Evolutionary conservation across 2,797 vertebrate genomes (phyloP).

Genomic region (Rhinogobio ventralis): DNA sequence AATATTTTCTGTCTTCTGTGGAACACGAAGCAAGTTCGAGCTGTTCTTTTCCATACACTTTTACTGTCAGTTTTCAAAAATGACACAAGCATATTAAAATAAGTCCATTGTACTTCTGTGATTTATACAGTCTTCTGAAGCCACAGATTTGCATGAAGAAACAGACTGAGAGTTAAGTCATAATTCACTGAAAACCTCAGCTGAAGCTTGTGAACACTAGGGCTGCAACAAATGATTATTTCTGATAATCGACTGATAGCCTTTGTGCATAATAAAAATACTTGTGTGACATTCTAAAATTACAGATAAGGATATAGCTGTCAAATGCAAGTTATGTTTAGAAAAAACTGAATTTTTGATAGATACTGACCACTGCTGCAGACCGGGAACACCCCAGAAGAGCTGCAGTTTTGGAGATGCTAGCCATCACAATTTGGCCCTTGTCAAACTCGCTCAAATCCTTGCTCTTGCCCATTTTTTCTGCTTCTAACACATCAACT

Average conservation of each 20-base stretch:
- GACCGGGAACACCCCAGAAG: no score
- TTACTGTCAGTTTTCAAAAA: not conserved
- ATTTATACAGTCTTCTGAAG: not conserved
- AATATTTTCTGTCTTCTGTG: constrained; percentile 5
- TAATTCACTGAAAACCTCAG: not conserved
- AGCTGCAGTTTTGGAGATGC: no score
- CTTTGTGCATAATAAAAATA: no score
- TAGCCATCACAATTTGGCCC: no score
- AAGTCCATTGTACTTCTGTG: not conserved
- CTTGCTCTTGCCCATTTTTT: no score
- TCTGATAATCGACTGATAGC: not conserved
- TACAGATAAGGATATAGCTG: not conserved
- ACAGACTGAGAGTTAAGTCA: not conserved
- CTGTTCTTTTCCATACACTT: not conserved
- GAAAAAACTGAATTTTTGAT: no score
- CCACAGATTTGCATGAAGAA: not conserved
- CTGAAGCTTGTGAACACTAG: not conserved
- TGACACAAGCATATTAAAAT: not conserved
- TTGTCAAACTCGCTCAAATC: no score
- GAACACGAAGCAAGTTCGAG: not conserved
- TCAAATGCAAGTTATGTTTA: not conserved
- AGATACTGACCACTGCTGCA: no score
- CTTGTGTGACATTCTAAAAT: no score
- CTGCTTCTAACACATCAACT: no score
- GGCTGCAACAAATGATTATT: not conserved